Evolutionary conservation across 2,888 invertebrate species (phyloP), one percentile per base, ranked within the genome.

Genomic region (Acleris sparsana): DNA sequence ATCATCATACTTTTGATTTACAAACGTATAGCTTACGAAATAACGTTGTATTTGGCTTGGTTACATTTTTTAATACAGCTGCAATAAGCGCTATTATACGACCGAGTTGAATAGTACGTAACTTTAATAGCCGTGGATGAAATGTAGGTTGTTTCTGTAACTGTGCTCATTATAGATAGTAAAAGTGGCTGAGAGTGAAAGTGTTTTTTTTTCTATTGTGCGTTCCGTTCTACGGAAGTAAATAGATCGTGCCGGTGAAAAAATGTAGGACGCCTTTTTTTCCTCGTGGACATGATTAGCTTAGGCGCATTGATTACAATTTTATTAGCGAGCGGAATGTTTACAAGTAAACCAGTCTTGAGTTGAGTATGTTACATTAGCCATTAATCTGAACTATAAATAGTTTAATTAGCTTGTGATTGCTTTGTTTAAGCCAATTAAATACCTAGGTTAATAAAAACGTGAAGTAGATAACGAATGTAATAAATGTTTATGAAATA

Each of bases 141-240:
- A 66, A 52, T 52, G 61, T 39, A 46, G 46, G 44, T 39, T 59
- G 18, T 55, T 55, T 60, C 51, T 60, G 25, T 51, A 69, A 48
- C 29, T 39, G 63, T 29, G 13, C 56, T 59, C 58, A 61, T 67
- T 69, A 66, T 63, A 59, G 60, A 44, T 55, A 69, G 71, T 63
- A 69, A 70, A 68, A 71, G 71, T 62, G 56, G 51, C 57, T 29
- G 55, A 70, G 53, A 70, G 70, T 69, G 71, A 71, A 71, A 71
- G 71, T 71, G 25, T 9, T 29, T 59, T 53, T 57, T 46, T 53
- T 39, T 60, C 57, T 56, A 52, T 56, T 65, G 61, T 66, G 25
- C 61, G 57, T 64, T 68, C 55, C 52, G 44, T 52, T 62, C 52
- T 53, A 58, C 65, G 65, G 70, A 62, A 63, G 71, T 71, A 63